Evolutionary conservation across 2,113 vertebrate species (phyloP).

Genomic region (Brachyhypopomus gauderio): DNA sequence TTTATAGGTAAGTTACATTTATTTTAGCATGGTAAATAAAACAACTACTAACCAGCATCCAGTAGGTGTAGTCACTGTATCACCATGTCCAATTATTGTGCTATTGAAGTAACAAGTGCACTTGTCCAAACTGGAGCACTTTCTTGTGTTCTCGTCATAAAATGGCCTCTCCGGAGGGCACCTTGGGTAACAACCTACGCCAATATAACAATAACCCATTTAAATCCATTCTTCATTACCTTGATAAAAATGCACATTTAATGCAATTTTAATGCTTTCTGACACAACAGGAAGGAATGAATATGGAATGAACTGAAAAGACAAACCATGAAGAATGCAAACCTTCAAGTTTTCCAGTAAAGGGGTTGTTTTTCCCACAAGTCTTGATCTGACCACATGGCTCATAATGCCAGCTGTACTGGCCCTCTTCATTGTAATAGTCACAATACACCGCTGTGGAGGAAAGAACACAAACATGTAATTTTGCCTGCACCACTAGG

Average conservation of each 20-base stretch:
- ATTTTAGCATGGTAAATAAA: background rate
- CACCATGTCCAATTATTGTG: constrained; percentile 62
- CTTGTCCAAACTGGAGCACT: constrained; percentile 72
- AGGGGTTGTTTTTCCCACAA: constrained; percentile 71
- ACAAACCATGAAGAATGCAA: constrained; percentile 27
- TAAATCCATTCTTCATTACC: background rate
- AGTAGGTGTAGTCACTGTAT: constrained; percentile 32
- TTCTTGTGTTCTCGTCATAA: constrained; percentile 79
- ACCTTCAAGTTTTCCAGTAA: constrained; percentile 82
- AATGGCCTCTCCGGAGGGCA: constrained; percentile 76
- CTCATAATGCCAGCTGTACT: constrained; percentile 83
- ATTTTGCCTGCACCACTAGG: constrained; percentile 10
- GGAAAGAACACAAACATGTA: constrained; percentile 6
- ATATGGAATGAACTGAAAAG: background rate
- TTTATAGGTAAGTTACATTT: background rate
- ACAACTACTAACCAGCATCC: constrained; percentile 63
- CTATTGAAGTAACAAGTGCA: constrained; percentile 80
- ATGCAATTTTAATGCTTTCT: background rate
- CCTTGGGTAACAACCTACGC: constrained; percentile 82
- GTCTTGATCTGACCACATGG: constrained; percentile 78
- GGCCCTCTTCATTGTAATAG: constrained; percentile 78
- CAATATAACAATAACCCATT: background rate
- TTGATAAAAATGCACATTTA: background rate
- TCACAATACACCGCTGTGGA: constrained; percentile 83
- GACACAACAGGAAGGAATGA: background rate